phyloP scores from a whole-genome alignment of 2,113 vertebrate genomes.

The Rhabdomys dilectus region DNA sequence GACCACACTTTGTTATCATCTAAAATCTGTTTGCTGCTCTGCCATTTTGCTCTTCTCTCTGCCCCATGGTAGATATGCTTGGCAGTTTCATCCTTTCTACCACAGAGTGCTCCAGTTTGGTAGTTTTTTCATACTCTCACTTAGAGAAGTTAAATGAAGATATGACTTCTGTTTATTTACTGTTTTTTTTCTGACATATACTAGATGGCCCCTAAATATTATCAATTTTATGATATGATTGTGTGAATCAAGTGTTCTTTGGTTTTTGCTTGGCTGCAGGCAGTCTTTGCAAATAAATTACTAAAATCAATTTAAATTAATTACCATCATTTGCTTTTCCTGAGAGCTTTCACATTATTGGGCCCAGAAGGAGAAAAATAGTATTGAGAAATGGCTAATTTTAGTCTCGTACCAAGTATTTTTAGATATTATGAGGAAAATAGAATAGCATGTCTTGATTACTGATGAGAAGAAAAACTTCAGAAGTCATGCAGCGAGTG shows the following conservation, averaged over 20 bases:
- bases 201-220: neutral
- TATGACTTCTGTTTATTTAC: neutral
- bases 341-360: neutral
- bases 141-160: neutral
- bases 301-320: conserved; percentile 63
- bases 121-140: neutral
- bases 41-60: neutral
- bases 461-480: conserved; percentile 3
- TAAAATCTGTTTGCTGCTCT: neutral
- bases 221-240: conserved; percentile 3
- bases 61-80: fast-evolving
- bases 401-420: conserved; percentile 58
- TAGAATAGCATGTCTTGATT: neutral
- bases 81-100: neutral
- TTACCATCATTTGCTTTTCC: conserved; percentile 53
- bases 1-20: neutral
- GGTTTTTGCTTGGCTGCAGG: neutral
- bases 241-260: neutral
- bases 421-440: neutral
- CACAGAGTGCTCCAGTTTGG: too few species aligned
- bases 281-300: conserved; percentile 36
- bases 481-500: neutral
- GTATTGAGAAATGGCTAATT: conserved; percentile 23
- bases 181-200: neutral
- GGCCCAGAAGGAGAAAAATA: conserved; percentile 26